These are phyloP conservation scores for Ophthalmolycus amberensis DNA, from an alignment of 2,113 vertebrate genomes.

Conservation along the genomic window DNA sequence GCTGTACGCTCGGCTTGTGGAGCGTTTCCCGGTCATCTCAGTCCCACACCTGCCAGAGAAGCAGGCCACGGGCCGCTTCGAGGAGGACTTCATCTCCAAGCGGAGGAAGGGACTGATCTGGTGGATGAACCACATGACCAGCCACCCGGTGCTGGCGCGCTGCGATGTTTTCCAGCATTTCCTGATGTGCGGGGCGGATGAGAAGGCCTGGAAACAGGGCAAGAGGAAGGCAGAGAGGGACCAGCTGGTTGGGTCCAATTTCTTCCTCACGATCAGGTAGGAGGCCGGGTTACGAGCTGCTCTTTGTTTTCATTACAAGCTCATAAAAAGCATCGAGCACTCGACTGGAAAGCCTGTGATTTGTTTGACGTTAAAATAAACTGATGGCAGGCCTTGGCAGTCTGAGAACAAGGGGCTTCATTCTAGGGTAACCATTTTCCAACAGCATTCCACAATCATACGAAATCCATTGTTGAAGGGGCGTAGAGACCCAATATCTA, in stretches of 20 bases:
- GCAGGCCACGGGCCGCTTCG: slow-evolving; percentile 96
- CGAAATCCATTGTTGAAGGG: neutral
- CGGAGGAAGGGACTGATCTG: slow-evolving; percentile 94
- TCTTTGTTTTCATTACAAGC: neutral
- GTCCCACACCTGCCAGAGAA: slow-evolving; percentile 97
- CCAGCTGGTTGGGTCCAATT: slow-evolving; percentile 94
- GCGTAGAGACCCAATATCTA: neutral
- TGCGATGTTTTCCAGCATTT: slow-evolving; percentile 98
- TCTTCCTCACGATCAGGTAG: slow-evolving; percentile 92
- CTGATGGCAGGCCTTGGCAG: neutral
- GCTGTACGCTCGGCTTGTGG: slow-evolving; percentile 92
- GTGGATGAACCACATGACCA: slow-evolving; percentile 99
- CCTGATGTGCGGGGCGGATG: slow-evolving; percentile 90
- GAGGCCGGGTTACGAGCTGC: neutral
- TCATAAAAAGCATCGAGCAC: neutral
- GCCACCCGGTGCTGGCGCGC: slow-evolving; percentile 92
- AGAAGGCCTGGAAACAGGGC: slow-evolving; percentile 97
- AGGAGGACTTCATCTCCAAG: slow-evolving; percentile 98
- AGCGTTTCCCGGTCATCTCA: slow-evolving; percentile 96
- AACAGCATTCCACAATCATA: neutral
- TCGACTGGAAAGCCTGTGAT: neutral
- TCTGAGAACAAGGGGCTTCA: neutral
- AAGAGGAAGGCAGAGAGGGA: slow-evolving; percentile 97
- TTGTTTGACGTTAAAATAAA: neutral
- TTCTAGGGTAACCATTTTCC: neutral